These are phyloP conservation scores for Psammodynastes pulverulentus DNA, from an alignment of 2,113 vertebrate species.

Conservation along the genomic window DNA sequence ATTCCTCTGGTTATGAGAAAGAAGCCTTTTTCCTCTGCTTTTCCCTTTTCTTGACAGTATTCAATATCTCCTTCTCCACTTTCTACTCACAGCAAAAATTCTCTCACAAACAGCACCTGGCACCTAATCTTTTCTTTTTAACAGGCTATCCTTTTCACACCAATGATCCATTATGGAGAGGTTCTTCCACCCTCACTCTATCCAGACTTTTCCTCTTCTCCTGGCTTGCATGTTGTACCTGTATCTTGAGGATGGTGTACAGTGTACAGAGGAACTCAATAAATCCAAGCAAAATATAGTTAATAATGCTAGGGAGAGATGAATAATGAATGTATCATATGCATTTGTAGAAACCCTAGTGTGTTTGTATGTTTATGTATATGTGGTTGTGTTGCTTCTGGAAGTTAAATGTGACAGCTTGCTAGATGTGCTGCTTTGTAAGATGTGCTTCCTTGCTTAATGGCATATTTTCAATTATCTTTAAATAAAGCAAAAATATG, in stretches of 20 bases:
- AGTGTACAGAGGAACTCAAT: neutral
- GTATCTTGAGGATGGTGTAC: neutral
- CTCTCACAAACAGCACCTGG: neutral
- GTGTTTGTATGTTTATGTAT: neutral
- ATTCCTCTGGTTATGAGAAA: neutral
- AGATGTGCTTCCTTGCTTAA: constrained; percentile 13
- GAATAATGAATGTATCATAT: constrained; percentile 4
- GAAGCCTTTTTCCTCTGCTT: neutral
- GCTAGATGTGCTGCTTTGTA: constrained; percentile 18
- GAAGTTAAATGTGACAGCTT: constrained; percentile 18
- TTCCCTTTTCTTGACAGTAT: neutral
- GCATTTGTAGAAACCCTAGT: neutral
- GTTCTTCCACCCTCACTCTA: neutral
- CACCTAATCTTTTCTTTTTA: neutral
- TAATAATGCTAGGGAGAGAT: constrained; percentile 3
- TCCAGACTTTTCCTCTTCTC: neutral
- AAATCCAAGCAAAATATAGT: neutral
- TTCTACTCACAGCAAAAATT: neutral
- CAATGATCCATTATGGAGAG: neutral
- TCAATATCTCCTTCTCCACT: neutral
- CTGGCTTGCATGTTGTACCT: neutral
- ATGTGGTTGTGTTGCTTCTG: neutral
- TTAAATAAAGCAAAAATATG: constrained; percentile 31
- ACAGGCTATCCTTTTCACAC: neutral
- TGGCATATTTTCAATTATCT: constrained; percentile 44